These are phyloP conservation scores for Notechis scutatus DNA, from an alignment of 2,113 vertebrate species.

Conservation along the genomic window DNA sequence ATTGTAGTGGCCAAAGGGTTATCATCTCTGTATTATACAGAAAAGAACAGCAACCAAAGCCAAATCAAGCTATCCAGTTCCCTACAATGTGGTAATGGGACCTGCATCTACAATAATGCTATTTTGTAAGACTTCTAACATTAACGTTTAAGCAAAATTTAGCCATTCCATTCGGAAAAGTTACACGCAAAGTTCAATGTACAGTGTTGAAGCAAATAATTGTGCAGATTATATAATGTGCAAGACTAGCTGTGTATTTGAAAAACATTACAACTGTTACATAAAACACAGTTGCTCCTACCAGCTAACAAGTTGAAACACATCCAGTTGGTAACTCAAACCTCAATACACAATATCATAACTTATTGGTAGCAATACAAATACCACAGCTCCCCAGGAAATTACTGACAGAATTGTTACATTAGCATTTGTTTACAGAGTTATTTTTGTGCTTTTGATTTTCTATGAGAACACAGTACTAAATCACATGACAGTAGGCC, in stretches of 20 bases:
- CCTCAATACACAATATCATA: background rate
- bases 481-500: background rate
- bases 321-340: background rate
- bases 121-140: background rate
- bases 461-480: background rate
- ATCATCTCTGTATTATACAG: background rate
- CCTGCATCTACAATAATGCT: background rate
- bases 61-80: background rate
- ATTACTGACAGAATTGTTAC: background rate
- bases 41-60: background rate
- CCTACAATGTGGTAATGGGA: background rate
- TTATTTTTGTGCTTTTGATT: background rate
- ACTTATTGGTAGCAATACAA: background rate
- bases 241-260: background rate
- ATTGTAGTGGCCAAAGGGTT: background rate
- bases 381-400: background rate
- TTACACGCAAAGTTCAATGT: background rate
- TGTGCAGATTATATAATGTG: background rate
- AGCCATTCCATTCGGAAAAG: background rate
- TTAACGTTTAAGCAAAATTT: background rate
- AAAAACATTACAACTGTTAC: background rate
- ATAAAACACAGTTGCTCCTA: background rate
- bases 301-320: background rate
- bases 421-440: background rate
- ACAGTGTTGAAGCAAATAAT: background rate